Percentiles rank a stretch among this genome's conserved stretches.
Conservation (phyloP, 2,113 vertebrate genomes). For the Lophochroa leadbeateri region DNA sequence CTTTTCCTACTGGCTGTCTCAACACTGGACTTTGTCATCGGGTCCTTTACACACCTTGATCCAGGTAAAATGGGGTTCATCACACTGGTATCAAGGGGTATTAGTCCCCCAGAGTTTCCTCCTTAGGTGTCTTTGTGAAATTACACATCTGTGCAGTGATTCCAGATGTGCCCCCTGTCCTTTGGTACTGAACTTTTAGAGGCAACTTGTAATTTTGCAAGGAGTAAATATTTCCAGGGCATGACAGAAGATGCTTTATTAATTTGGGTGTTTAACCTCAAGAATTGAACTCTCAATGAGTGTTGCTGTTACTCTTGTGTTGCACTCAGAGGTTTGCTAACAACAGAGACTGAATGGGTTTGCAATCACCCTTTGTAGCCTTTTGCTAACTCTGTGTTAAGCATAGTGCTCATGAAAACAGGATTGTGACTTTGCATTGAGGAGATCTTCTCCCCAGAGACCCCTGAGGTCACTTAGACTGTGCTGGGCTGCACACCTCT, state of each 20-base stretch:
- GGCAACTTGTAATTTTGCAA: neutral
- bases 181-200: neutral
- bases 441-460: neutral
- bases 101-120: neutral
- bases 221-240: neutral
- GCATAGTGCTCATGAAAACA: accelerated
- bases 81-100: accelerated
- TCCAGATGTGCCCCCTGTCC: neutral
- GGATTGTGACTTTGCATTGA: neutral
- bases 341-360: neutral
- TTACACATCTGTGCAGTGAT: neutral
- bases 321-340: neutral
- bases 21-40: constrained; percentile 92
- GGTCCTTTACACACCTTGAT: constrained; percentile 93
- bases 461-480: neutral
- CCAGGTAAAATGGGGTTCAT: constrained; percentile 77
- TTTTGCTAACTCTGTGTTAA: accelerated
- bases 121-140: neutral
- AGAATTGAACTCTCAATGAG: neutral
- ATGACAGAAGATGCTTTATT: neutral
- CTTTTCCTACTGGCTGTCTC: constrained; percentile 89
- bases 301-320: neutral
- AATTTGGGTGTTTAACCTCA: neutral
- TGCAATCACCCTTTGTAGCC: neutral
- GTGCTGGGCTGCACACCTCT: neutral